A percentile compares a stretch with the other conserved stretches of the same genome.
Conservation (phyloP, 2,113 vertebrate genomes). For the Platycercus adscitus region DNA sequence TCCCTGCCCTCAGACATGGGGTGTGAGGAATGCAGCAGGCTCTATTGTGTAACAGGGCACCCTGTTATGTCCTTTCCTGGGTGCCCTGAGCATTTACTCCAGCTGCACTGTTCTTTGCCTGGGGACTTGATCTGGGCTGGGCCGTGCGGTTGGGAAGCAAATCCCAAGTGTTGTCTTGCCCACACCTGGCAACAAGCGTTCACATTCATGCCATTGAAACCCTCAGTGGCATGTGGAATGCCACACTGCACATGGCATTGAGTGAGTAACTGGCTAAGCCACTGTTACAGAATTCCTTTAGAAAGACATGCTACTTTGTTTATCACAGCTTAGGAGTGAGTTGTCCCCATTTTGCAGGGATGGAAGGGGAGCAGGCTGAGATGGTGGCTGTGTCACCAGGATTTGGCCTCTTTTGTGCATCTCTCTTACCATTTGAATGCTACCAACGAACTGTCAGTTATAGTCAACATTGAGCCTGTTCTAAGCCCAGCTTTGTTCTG, state of each 20-base stretch:
- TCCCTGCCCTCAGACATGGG: background rate
- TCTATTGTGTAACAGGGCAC: background rate
- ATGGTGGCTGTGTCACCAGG: background rate
- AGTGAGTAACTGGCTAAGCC: background rate
- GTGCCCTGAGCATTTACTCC: background rate
- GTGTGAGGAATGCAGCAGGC: background rate
- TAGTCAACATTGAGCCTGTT: background rate
- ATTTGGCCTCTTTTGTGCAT: background rate
- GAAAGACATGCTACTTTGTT: background rate
- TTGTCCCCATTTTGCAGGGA: background rate
- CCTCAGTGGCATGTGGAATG: background rate
- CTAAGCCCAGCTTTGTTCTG: background rate
- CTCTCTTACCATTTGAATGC: background rate
- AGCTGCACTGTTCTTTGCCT: rapidly evolving
- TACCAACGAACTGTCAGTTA: background rate
- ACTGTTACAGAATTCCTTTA: background rate
- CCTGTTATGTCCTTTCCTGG: background rate
- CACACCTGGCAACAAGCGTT: background rate
- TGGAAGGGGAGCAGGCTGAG: background rate
- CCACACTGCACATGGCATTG: background rate
- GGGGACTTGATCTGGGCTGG: background rate
- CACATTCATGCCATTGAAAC: rapidly evolving
- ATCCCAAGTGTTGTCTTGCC: background rate
- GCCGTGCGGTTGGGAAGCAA: background rate
- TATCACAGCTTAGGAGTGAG: background rate